Evolutionary conservation across 1,140 invertebrate genomes (phyloP).

Genomic region (Drosophila repleta): DNA sequence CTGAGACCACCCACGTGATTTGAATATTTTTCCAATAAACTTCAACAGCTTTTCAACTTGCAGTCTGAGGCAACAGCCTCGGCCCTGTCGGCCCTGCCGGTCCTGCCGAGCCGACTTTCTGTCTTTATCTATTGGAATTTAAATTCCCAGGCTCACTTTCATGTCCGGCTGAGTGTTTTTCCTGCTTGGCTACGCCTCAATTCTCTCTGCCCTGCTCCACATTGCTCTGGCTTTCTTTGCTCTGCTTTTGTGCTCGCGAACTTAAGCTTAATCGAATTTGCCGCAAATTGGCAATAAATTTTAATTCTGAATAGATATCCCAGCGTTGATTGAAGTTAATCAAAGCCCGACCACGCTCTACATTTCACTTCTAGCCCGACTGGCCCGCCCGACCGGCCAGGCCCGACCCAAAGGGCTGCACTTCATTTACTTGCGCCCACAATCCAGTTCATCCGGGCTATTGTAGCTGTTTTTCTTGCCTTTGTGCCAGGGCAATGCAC

Average conservation of each 20-base stretch:
- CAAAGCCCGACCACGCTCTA: conserved; percentile 39
- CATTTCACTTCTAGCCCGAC: conserved; percentile 23
- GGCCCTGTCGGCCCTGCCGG: conserved; percentile 24
- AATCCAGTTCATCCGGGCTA: conserved; percentile 43
- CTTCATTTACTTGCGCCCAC: conserved; percentile 41
- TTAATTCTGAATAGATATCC: conserved; percentile 77
- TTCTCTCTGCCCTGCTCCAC: conserved; percentile 22
- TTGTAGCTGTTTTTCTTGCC: conserved; percentile 35
- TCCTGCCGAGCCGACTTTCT: conserved; percentile 43
- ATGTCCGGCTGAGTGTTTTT: conserved; percentile 73
- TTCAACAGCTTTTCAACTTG: conserved; percentile 79
- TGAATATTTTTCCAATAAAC: conserved; percentile 83
- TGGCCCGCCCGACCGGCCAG: not conserved
- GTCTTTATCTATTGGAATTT: conserved; percentile 81
- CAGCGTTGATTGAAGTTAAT: conserved; percentile 70
- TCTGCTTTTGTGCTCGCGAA: conserved; percentile 44
- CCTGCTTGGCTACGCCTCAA: conserved; percentile 37
- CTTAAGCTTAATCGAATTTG: conserved; percentile 80
- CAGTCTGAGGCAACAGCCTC: conserved; percentile 41
- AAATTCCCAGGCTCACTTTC: conserved; percentile 66
- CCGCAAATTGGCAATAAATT: conserved; percentile 83
- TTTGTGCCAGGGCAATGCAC: conserved; percentile 55
- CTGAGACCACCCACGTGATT: conserved; percentile 81
- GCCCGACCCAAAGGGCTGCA: no score
- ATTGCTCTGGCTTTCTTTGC: not conserved